Conservation (phyloP, 2,888 invertebrate genomes). For the Apodemia duryi region DNA sequence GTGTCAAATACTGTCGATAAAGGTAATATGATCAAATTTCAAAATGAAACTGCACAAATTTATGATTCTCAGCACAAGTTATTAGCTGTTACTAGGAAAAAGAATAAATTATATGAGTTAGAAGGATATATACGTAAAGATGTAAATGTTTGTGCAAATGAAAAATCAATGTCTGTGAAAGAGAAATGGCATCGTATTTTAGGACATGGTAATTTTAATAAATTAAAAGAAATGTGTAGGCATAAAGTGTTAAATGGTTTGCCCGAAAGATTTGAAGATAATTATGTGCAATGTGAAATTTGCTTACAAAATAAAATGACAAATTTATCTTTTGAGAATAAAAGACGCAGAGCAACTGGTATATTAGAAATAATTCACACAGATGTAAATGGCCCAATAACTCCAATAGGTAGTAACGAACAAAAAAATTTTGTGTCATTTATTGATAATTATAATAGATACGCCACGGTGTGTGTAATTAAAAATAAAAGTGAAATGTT, state of each 20-base stretch:
- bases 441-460: slow-evolving; percentile 8
- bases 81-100: background rate
- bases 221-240: background rate
- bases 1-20: background rate
- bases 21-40: background rate
- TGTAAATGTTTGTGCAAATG: too few relatives aligned
- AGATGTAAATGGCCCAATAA: slow-evolving; percentile 4
- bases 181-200: background rate
- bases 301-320: background rate
- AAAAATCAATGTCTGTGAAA: too few relatives aligned
- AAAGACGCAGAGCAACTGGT: background rate
- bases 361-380: slow-evolving; percentile 8
- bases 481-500: background rate
- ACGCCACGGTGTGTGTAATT: background rate
- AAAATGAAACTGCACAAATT: background rate
- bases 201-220: background rate
- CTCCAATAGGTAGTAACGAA: background rate
- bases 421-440: slow-evolving; percentile 4
- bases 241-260: background rate
- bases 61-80: background rate
- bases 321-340: background rate
- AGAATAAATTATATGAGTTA: background rate
- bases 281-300: background rate
- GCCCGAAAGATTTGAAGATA: background rate
- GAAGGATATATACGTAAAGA: too few relatives aligned